Evolutionary conservation across 2,113 vertebrate genomes (phyloP).

Genomic region (Chascanopsetta lugubris): DNA sequence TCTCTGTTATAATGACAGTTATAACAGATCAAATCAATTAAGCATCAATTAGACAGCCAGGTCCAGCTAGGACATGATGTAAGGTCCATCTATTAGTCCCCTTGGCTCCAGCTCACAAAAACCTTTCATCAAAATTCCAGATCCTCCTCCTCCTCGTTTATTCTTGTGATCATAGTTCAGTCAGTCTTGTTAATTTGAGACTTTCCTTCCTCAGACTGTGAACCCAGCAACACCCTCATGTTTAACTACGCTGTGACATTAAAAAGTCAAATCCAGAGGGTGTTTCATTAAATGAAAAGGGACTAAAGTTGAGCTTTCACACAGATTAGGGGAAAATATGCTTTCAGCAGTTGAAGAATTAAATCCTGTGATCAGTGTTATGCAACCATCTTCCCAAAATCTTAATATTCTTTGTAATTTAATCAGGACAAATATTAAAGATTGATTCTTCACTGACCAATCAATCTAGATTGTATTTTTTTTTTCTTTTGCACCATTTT

Average conservation of each 20-base stretch:
- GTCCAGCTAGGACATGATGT: background rate
- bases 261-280: conserved; percentile 32
- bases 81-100: background rate
- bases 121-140: conserved; percentile 31
- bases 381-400: background rate
- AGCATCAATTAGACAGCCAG: too few relatives aligned
- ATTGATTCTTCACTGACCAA: background rate
- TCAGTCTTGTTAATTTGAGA: background rate
- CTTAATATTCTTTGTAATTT: background rate
- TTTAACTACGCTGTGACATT: conserved; percentile 12
- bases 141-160: conserved; percentile 11
- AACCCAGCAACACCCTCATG: background rate
- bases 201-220: conserved; percentile 2
- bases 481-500: background rate
- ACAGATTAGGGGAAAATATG: background rate
- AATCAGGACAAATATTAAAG: background rate
- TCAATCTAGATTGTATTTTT: background rate
- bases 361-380: background rate
- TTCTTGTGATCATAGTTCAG: background rate
- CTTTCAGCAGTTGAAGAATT: background rate
- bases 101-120: conserved; percentile 17
- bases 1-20: too few relatives aligned
- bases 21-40: too few relatives aligned
- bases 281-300: conserved; percentile 35
- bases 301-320: background rate